These are phyloP conservation scores for Dicranocentrus wangi DNA, from an alignment of 2,888 invertebrate species.

Conservation along the genomic window DNA sequence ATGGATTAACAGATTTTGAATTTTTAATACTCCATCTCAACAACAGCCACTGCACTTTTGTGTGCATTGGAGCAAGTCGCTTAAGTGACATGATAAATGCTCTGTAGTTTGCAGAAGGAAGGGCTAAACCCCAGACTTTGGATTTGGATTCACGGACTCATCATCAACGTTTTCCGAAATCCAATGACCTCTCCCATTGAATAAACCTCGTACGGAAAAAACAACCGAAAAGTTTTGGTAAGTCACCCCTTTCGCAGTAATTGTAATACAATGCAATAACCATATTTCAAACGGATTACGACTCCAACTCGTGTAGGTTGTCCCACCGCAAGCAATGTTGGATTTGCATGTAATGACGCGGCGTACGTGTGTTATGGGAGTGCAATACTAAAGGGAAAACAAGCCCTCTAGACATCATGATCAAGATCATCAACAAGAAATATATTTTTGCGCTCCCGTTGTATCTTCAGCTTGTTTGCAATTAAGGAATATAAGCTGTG, in stretches of 20 bases:
- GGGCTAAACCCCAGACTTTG: not conserved
- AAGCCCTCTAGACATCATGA: slow-evolving; percentile 45
- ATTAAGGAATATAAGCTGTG: slow-evolving; percentile 30
- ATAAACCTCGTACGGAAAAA: not conserved
- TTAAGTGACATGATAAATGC: not conserved
- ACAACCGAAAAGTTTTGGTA: not conserved
- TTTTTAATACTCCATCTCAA: not conserved
- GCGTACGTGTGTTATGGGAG: slow-evolving; percentile 35
- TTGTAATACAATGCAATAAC: slow-evolving; percentile 48
- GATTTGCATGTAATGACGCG: slow-evolving; percentile 33
- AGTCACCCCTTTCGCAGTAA: slow-evolving; percentile 18
- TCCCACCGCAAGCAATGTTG: slow-evolving; percentile 39
- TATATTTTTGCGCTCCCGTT: slow-evolving; percentile 12
- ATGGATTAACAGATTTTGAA: slow-evolving; percentile 32
- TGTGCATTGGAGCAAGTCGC: not conserved
- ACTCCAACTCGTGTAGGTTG: slow-evolving; percentile 41
- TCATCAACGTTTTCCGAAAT: not conserved
- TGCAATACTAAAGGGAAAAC: slow-evolving; percentile 1
- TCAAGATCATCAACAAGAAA: slow-evolving; percentile 30
- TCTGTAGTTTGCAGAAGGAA: not conserved
- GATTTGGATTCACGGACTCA: too few relatives aligned
- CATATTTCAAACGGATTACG: slow-evolving; percentile 44
- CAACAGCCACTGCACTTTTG: not conserved
- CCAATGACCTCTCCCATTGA: not conserved
- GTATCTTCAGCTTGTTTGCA: slow-evolving; percentile 13